phyloP scores from a whole-genome alignment of 2,113 vertebrate genomes.

The Catharus bicknelli region DNA sequence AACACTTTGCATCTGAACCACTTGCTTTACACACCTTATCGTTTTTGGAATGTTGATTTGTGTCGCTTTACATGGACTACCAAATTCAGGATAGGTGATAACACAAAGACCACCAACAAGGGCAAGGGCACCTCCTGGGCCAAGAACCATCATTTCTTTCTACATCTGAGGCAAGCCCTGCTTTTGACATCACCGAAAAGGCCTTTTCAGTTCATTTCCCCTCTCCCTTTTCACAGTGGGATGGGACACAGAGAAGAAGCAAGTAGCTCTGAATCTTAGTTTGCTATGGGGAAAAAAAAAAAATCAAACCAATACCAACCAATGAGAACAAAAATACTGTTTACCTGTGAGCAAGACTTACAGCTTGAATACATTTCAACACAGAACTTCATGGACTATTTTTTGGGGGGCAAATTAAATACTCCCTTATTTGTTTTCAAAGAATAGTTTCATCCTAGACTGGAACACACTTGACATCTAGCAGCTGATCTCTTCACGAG shows the following conservation, averaged over 20 bases:
- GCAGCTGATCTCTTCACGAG: fast-evolving
- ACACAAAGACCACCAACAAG: fast-evolving
- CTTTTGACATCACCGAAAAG: neutral
- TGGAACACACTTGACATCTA: neutral
- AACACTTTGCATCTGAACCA: neutral
- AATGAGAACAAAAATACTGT: neutral
- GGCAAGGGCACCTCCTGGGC: neutral
- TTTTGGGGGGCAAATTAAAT: neutral
- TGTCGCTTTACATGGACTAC: neutral
- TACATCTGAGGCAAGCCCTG: neutral
- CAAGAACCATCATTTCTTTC: neutral
- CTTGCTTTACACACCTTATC: fast-evolving
- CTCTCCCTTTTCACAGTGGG: neutral
- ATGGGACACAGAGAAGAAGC: neutral
- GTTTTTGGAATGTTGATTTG: neutral
- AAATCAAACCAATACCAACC: neutral
- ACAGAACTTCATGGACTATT: neutral
- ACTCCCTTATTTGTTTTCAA: neutral
- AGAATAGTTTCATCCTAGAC: neutral
- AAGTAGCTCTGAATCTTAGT: neutral
- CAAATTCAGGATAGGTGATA: neutral
- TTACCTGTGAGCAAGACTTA: neutral
- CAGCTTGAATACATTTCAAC: neutral
- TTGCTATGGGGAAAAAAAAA: neutral
- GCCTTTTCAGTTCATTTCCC: neutral